A percentile compares a stretch with the other conserved stretches of the same genome.
Conservation (phyloP, 2,888 invertebrate genomes). For the Parnassius orleans region DNA sequence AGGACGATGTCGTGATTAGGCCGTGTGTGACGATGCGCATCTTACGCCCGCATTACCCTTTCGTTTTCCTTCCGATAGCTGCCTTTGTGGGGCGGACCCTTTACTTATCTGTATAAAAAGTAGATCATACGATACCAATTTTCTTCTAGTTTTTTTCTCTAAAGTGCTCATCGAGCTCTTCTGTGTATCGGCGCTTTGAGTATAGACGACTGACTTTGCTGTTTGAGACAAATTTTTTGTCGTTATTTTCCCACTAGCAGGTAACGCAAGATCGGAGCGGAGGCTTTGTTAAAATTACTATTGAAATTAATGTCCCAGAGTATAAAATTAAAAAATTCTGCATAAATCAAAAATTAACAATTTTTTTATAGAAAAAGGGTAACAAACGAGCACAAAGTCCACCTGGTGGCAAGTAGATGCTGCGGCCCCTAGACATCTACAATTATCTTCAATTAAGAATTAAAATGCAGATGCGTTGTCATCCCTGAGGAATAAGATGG, state of each 20-base stretch:
- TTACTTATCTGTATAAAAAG: slow-evolving; percentile 61
- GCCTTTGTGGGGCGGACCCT: slow-evolving; percentile 65
- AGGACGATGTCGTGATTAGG: slow-evolving; percentile 68
- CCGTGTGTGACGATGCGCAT: slow-evolving; percentile 80
- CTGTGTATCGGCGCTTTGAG: slow-evolving; percentile 38
- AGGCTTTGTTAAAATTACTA: slow-evolving; percentile 3
- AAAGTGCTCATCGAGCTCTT: slow-evolving; percentile 34
- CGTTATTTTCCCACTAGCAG: slow-evolving; percentile 22
- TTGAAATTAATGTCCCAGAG: neutral
- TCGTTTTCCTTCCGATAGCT: slow-evolving; percentile 79
- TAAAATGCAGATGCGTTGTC: too few relatives aligned
- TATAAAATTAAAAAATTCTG: too few relatives aligned
- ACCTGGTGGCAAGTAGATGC: too few relatives aligned
- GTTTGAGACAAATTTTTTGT: slow-evolving; percentile 19
- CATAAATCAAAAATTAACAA: too few relatives aligned
- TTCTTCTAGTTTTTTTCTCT: slow-evolving; percentile 51
- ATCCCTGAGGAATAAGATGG: too few relatives aligned
- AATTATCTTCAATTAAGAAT: too few relatives aligned
- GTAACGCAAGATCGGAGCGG: slow-evolving; percentile 1
- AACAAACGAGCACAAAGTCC: too few relatives aligned
- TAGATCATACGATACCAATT: slow-evolving; percentile 71
- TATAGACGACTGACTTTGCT: slow-evolving; percentile 28
- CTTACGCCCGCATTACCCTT: slow-evolving; percentile 81
- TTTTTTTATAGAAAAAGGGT: too few relatives aligned
- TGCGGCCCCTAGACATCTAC: too few relatives aligned